A percentile compares a stretch with the other conserved stretches of the same genome.
These are phyloP conservation scores for Melanotaenia pygmaea DNA, from an alignment of 2,797 vertebrate genomes.

Conservation along the genomic window DNA sequence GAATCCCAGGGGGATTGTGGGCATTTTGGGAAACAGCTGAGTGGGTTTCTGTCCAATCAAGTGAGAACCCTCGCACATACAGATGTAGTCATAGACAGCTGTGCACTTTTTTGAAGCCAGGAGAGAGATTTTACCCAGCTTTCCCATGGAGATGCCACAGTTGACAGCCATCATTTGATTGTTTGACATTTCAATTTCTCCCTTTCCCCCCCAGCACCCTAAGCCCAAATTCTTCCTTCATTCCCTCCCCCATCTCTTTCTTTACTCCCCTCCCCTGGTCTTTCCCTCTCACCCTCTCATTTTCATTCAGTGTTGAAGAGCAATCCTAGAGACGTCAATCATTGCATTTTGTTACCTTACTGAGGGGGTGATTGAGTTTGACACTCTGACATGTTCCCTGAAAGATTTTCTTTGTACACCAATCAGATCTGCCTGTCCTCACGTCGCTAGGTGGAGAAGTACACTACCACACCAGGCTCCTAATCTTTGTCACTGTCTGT, in stretches of 20 bases:
- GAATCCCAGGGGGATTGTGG: slow-evolving; percentile 13
- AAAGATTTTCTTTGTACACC: slow-evolving; percentile 78
- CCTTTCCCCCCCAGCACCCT: slow-evolving; percentile 38
- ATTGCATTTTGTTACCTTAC: slow-evolving; percentile 65
- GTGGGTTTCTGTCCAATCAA: slow-evolving; percentile 40
- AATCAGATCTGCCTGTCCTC: slow-evolving; percentile 74
- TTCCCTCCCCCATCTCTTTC: slow-evolving; percentile 18
- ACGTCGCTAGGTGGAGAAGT: slow-evolving; percentile 59
- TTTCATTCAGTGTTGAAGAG: slow-evolving; percentile 59
- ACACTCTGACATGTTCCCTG: slow-evolving; percentile 59
- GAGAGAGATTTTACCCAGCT: slow-evolving; percentile 62
- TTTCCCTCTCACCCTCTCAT: slow-evolving; percentile 45
- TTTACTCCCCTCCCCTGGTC: slow-evolving; percentile 13
- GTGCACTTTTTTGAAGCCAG: slow-evolving; percentile 58
- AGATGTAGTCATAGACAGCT: slow-evolving; percentile 54
- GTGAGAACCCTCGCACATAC: slow-evolving; percentile 22
- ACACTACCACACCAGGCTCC: slow-evolving; percentile 52
- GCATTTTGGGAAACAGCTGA: slow-evolving; percentile 66
- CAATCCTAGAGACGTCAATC: slow-evolving; percentile 77
- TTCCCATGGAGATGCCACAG: slow-evolving; percentile 57
- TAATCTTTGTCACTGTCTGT: slow-evolving; percentile 72
- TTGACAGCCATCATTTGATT: slow-evolving; percentile 72
- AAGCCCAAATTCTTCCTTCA: slow-evolving; percentile 30
- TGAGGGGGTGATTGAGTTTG: slow-evolving; percentile 72
- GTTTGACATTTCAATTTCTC: slow-evolving; percentile 81